These are phyloP conservation scores for Hecatera dysodea DNA, from an alignment of 2,888 invertebrate genomes.

Conservation along the genomic window DNA sequence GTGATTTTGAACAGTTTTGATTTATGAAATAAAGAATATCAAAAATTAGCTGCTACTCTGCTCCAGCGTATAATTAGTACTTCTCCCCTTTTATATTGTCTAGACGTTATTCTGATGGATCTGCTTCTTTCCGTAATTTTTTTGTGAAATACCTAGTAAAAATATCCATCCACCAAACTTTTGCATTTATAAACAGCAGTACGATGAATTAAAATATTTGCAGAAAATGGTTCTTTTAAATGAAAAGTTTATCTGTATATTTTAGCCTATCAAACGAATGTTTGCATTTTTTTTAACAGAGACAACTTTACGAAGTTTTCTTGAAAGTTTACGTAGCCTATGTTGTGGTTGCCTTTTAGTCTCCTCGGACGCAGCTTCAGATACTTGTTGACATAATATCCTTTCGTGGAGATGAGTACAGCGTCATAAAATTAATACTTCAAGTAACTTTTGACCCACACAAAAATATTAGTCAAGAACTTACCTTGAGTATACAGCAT, in stretches of 20 bases:
- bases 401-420: not conserved
- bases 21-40: not conserved
- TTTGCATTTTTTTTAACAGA: not conserved
- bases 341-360: not conserved
- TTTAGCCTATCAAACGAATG: not conserved
- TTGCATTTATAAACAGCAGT: no score
- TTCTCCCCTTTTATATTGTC: no score
- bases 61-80: no score
- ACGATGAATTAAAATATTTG: no score
- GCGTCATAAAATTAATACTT: not conserved
- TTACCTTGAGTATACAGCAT: slow-evolving; percentile 88
- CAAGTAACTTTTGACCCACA: not conserved
- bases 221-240: not conserved
- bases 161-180: no score
- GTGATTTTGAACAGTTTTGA: not conserved
- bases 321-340: not conserved
- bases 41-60: no score
- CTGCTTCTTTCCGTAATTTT: no score
- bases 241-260: not conserved
- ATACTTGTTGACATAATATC: not conserved
- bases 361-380: no score
- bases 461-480: slow-evolving; percentile 27
- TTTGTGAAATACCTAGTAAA: no score
- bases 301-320: not conserved
- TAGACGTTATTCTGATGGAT: no score